Base-by-base conservation (phyloP, 2,113 vertebrate genomes). In the Sapayoa aenigma region DNA sequence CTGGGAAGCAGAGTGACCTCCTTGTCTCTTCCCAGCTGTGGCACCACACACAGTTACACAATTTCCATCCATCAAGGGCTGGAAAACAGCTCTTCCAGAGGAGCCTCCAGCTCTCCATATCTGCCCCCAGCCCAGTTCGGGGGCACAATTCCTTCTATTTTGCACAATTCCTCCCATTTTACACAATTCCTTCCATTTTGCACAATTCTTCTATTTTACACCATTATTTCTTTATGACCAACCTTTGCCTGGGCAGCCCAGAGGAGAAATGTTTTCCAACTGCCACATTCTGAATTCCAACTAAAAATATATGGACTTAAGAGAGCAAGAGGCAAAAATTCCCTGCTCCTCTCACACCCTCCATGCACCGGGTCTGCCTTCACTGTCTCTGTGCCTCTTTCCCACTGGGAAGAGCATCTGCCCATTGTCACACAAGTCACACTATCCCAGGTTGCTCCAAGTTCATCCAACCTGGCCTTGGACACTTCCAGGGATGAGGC, bases 301-400 rank as follows among this genome's bases (percentile, higher is more conserved):
- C 31, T 30, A 3, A 35, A 62, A 62, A 31, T 8, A 37, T 0
- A 21, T 0, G 1, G 71, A 44, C 60, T 55, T 66, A 8, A 30
- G 49, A 65, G 53, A 47, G 63, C 11, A 19, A 30, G 50, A 81
- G 25, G 68, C 44, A 41, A 80, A 31, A 35, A 25, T 47, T 41
- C 72, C 27, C 21, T 3, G 7, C 12, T 25, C 14, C 37, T 56
- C 77, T 49, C 20, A 3, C 19, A 18, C 33, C 35, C 27, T 30
- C 49, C 5, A 0, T 2, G 35, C 49, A 33, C 22, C 31, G 21
- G 9, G 35, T 37, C 42, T 71, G 62, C 60, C 31, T 23, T 37
- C 24, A 4, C 53, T 14, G 68, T 35, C 67, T 42, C 39, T 1
- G 0, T 39, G 74, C 13, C 41, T 41, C 6, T 50, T 37, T 82